These are phyloP conservation scores for Sisyra terminalis DNA, from an alignment of 2,888 invertebrate species.

Conservation along the genomic window DNA sequence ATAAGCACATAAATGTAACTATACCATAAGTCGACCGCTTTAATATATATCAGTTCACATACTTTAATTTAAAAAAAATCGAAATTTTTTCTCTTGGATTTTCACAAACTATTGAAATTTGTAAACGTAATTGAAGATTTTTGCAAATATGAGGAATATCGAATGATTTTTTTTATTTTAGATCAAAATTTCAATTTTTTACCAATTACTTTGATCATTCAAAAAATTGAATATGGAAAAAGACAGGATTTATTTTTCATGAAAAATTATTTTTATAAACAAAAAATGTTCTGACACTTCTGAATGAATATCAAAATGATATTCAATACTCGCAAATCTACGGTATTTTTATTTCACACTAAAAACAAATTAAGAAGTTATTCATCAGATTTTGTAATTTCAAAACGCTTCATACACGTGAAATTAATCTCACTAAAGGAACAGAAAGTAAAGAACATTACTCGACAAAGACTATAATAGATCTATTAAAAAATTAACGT, in stretches of 20 bases:
- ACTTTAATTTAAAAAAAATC: conserved; percentile 2
- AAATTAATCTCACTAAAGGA: too few relatives aligned
- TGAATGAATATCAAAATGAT: conserved; percentile 4
- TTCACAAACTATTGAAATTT: conserved; percentile 3
- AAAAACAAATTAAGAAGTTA: conserved; percentile 6
- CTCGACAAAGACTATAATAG: too few relatives aligned
- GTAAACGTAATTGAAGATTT: too few relatives aligned
- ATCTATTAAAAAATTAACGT: too few relatives aligned
- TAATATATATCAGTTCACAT: conserved; percentile 1
- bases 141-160: conserved; percentile 3
- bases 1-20: too few relatives aligned
- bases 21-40: conserved; percentile 4
- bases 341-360: conserved; percentile 7
- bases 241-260: conserved; percentile 4
- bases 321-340: conserved; percentile 3
- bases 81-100: conserved; percentile 2
- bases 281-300: conserved; percentile 4
- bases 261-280: conserved; percentile 4
- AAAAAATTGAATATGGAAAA: too few relatives aligned
- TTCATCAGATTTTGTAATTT: too few relatives aligned
- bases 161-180: conserved; percentile 3
- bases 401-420: too few relatives aligned
- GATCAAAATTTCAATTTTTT: conserved; percentile 4
- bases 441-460: too few relatives aligned
- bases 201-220: conserved; percentile 3